phyloP scores from a whole-genome alignment of 2,888 invertebrate genomes.

The Amphipoea oculea region DNA sequence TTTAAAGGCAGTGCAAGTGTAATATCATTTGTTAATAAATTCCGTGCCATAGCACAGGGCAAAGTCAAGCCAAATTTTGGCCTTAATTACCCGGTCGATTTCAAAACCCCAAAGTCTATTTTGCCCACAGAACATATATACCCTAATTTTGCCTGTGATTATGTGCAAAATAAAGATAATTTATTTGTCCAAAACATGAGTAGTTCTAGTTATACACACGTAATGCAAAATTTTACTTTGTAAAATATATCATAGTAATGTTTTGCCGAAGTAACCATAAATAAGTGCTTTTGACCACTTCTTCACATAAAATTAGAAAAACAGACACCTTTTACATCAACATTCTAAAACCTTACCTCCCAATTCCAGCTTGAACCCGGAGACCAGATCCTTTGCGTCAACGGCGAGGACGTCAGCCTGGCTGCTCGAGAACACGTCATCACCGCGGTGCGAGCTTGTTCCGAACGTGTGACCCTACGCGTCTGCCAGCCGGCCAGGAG shows the following conservation, averaged over 20 bases:
- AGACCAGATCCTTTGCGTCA: conserved; percentile 97
- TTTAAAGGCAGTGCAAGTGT: too few species aligned
- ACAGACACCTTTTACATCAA: background rate
- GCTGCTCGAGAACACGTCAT: conserved; percentile 97
- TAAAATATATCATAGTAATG: background rate
- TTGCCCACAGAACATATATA: too few species aligned
- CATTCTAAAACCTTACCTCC: too few species aligned
- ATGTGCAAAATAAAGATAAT: too few species aligned
- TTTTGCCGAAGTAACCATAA: background rate
- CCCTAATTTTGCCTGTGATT: background rate
- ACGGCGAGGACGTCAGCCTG: conserved; percentile 96
- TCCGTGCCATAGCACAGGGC: background rate
- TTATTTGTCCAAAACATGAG: background rate
- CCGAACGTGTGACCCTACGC: conserved; percentile 93
- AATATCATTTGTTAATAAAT: background rate
- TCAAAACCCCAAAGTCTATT: background rate
- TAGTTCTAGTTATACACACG: too few species aligned
- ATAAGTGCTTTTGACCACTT: background rate
- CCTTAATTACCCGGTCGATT: background rate
- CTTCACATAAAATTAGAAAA: too few species aligned
- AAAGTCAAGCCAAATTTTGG: background rate
- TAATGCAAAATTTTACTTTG: too few species aligned
- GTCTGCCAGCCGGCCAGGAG: conserved; percentile 95
- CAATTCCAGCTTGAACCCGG: conserved; percentile 94
- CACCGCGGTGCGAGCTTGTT: conserved; percentile 95